These are phyloP conservation scores for Apodemia zela DNA, from an alignment of 2,888 invertebrate species.

Conservation along the genomic window DNA sequence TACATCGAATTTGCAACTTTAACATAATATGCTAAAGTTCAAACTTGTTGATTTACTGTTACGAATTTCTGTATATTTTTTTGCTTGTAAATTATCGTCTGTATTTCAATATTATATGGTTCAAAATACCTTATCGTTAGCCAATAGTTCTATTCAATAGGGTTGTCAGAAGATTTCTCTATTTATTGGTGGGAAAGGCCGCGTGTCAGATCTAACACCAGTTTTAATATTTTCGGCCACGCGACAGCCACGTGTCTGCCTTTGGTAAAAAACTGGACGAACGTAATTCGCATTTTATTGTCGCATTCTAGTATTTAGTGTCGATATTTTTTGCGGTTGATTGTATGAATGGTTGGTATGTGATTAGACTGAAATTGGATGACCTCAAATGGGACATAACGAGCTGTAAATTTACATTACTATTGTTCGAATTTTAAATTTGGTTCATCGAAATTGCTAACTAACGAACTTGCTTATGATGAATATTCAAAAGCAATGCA, in stretches of 20 bases:
- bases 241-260: conserved; percentile 62
- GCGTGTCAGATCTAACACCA: conserved; percentile 79
- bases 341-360: conserved; percentile 41
- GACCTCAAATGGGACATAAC: conserved; percentile 42
- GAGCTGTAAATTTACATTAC: conserved; percentile 23
- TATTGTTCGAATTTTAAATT: conserved; percentile 28
- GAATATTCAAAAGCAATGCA: not conserved
- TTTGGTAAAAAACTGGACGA: conserved; percentile 77
- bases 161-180: conserved; percentile 64
- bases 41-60: conserved; percentile 28
- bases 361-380: conserved; percentile 65
- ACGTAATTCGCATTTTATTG: conserved; percentile 76
- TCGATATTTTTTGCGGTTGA: conserved; percentile 64
- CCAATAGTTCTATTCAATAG: conserved; percentile 41
- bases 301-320: conserved; percentile 71
- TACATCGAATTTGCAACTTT: conserved; percentile 37
- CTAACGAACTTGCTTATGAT: not conserved
- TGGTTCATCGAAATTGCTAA: conserved; percentile 11
- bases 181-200: conserved; percentile 79
- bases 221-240: conserved; percentile 76
- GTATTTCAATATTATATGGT: conserved; percentile 25
- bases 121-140: conserved; percentile 31
- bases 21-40: conserved; percentile 19
- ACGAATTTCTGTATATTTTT: not conserved
- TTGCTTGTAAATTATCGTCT: not conserved